A percentile compares a stretch with the other conserved stretches of the same genome.
Conservation (phyloP, 2,797 vertebrate genomes). For the Myiotriccus ornatus region DNA sequence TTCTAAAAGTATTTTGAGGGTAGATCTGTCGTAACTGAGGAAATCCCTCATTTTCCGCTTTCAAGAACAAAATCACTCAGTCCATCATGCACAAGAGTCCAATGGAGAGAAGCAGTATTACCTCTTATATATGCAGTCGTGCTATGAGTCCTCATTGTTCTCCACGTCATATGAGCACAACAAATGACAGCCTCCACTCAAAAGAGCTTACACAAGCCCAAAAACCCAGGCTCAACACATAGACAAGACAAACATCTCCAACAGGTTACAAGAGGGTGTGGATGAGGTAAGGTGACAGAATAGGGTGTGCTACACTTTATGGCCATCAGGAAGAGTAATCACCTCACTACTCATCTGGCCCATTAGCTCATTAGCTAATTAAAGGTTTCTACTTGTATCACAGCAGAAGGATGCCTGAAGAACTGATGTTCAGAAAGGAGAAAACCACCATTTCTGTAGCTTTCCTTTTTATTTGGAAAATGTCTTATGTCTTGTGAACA, state of each 20-base stretch:
- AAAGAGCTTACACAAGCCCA: background rate
- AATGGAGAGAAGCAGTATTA: background rate
- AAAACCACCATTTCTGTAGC: background rate
- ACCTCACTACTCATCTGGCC: background rate
- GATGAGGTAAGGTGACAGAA: slow-evolving; percentile 44
- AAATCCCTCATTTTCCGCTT: background rate
- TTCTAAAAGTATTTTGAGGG: background rate
- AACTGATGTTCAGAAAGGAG: background rate
- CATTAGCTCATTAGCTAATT: slow-evolving; percentile 36
- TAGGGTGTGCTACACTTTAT: slow-evolving; percentile 43
- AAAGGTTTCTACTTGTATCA: slow-evolving; percentile 48
- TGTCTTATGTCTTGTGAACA: background rate
- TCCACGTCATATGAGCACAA: background rate
- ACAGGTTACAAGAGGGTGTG: slow-evolving; percentile 41
- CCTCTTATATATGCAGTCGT: background rate
- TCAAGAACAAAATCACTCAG: background rate
- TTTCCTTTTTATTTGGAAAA: background rate
- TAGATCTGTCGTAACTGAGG: background rate
- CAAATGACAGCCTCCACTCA: background rate
- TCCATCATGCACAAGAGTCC: background rate
- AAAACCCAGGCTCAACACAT: background rate
- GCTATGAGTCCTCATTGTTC: background rate
- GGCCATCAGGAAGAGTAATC: slow-evolving; percentile 46
- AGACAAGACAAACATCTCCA: slow-evolving; percentile 14
- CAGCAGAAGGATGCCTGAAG: background rate